These are phyloP conservation scores for Parnassius apollo DNA, from an alignment of 2,888 invertebrate species.

Conservation along the genomic window DNA sequence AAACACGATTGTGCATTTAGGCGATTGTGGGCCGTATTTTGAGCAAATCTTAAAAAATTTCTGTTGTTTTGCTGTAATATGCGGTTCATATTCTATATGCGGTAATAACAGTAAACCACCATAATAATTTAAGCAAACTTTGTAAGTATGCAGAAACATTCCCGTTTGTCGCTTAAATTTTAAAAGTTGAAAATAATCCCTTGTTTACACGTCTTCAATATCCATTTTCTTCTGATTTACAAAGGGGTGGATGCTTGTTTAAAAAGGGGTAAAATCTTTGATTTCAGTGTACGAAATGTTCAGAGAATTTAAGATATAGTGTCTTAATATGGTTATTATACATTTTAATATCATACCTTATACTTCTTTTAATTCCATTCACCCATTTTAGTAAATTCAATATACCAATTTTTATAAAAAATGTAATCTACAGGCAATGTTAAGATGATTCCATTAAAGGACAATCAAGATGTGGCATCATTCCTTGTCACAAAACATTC, in stretches of 20 bases:
- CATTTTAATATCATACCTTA: slow-evolving; percentile 12
- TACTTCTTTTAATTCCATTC: neutral
- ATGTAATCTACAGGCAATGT: slow-evolving; percentile 70
- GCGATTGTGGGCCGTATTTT: slow-evolving; percentile 57
- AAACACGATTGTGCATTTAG: slow-evolving; percentile 32
- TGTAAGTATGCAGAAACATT: slow-evolving; percentile 53
- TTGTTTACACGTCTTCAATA: slow-evolving; percentile 77
- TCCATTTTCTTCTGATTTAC: slow-evolving; percentile 56
- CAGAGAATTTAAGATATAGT: neutral
- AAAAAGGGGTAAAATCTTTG: slow-evolving; percentile 18
- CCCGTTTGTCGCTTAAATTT: slow-evolving; percentile 20
- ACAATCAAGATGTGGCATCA: slow-evolving; percentile 97
- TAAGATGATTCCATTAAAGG: slow-evolving; percentile 91
- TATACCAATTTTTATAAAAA: neutral
- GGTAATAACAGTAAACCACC: slow-evolving; percentile 53
- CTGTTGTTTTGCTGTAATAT: slow-evolving; percentile 64
- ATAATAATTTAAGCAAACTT: slow-evolving; percentile 42
- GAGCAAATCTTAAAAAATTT: slow-evolving; percentile 56
- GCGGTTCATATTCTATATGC: slow-evolving; percentile 55
- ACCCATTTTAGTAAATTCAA: neutral
- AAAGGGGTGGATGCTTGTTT: slow-evolving; percentile 70
- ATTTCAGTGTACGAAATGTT: neutral
- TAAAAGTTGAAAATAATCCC: slow-evolving; percentile 42
- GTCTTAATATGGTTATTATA: neutral
- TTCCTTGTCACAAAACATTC: slow-evolving; percentile 98